Evolutionary conservation across 2,113 vertebrate species (phyloP).

Genomic region (Tor tambroides): DNA sequence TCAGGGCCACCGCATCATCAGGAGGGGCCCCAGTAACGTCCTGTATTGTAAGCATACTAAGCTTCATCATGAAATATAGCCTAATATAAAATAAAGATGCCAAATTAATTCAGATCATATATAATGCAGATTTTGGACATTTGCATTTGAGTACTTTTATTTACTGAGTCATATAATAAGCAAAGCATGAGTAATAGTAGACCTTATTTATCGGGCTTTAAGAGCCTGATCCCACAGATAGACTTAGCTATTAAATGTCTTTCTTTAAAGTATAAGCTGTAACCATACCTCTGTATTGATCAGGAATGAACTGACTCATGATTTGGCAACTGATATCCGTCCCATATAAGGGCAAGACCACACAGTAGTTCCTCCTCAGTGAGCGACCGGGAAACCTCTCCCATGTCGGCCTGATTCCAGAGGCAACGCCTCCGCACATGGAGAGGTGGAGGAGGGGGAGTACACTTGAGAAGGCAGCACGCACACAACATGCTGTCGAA

Average conservation of each 20-base stretch:
- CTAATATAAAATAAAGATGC: background rate
- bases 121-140: background rate
- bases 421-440: conserved; percentile 51
- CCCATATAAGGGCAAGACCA: conserved; percentile 75
- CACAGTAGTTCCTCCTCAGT: conserved; percentile 68
- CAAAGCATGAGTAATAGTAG: background rate
- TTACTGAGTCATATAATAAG: conserved; percentile 17
- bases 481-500: background rate
- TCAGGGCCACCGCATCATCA: background rate
- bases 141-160: conserved; percentile 9
- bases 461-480: background rate
- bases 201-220: background rate
- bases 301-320: conserved; percentile 62
- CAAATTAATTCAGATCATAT: background rate
- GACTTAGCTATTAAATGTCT: background rate
- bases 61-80: too few species aligned
- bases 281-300: conserved; percentile 5
- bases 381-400: conserved; percentile 74
- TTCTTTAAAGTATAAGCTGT: background rate
- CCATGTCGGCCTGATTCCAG: conserved; percentile 72
- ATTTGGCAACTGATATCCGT: conserved; percentile 54
- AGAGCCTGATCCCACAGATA: background rate
- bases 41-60: background rate
- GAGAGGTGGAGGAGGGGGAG: conserved; percentile 60
- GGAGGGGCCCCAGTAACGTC: too few species aligned